Base-by-base conservation (phyloP, 2,888 invertebrate species). In the Tanaodytes sp. region DNA sequence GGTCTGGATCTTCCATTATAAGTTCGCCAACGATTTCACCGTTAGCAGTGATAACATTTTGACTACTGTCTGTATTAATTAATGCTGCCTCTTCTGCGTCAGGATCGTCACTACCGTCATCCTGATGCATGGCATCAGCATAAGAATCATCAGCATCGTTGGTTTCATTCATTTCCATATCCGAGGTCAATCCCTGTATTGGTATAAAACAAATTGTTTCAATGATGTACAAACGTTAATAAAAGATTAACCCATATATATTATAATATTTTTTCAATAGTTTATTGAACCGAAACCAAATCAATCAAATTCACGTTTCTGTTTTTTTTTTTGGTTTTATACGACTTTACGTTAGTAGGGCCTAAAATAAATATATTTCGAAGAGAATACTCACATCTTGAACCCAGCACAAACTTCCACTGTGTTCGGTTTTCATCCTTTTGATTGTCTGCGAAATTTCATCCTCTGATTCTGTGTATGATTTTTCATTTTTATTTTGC, bases 61-160 rank as follows among this genome's bases (percentile, higher is more conserved):
- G 76, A 4, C 77, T 78, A 40, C 75, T 76, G 48, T 76, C 77
- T 3, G 78, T 39, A 23, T 75, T 75, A 19, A 83, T 64, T 15
- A 83, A 58, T 71, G 81, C 77, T 14, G 73, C 75, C 18, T 82
- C 80, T 0, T 75, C 70, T n/a, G 76, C 68, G 14, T 80, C 79
- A 8, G 78, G 79, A 33, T 82, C 82, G 48, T 76, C 79, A 11
- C 78, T 77, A 2, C 77, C 78, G 58, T 82, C 82, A 49, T 82
- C 83, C 37, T 83, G 82, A 9, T 73, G 72, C 19, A 82, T 62
- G 43, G 79, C 78, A 52, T 75, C 78, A 11, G 72, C 66, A 45
- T 83, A 83, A 2, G 81, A 79, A 36, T 82, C 82, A 2, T 83
- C 83, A 2, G 79, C 80, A 18, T 82, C 82, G 30, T 83, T 83